Percentiles rank a stretch among this genome's conserved stretches.
These are phyloP conservation scores for Balearica regulorum DNA, from an alignment of 2,797 vertebrate genomes.

Conservation along the genomic window DNA sequence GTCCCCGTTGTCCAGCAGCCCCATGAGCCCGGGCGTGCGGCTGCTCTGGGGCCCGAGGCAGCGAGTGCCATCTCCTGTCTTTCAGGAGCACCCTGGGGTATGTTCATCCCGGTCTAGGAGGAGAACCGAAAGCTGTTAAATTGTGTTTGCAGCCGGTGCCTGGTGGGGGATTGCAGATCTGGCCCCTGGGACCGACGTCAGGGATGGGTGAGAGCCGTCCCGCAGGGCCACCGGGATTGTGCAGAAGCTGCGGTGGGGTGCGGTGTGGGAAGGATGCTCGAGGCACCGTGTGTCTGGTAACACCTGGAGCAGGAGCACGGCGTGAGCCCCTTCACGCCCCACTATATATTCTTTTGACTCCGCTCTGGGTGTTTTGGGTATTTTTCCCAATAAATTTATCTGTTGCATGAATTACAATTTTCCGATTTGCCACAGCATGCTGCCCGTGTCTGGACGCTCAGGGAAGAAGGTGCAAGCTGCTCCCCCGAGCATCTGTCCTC, in stretches of 20 bases:
- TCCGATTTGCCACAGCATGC: neutral
- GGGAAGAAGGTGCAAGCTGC: neutral
- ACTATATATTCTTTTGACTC: neutral
- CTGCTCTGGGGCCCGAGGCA: neutral
- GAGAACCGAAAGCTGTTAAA: neutral
- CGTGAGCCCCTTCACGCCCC: accelerated
- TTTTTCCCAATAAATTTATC: neutral
- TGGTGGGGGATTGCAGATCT: neutral
- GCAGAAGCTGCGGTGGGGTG: accelerated
- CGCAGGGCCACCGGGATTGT: neutral
- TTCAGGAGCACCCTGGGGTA: neutral
- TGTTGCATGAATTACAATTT: accelerated
- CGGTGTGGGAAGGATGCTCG: neutral
- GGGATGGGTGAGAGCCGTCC: neutral
- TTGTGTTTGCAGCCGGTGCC: neutral
- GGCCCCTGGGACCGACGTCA: neutral
- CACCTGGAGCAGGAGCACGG: accelerated
- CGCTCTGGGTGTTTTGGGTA: neutral
- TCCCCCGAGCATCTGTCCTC: neutral
- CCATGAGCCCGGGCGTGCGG: accelerated
- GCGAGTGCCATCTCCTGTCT: neutral
- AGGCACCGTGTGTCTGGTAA: accelerated
- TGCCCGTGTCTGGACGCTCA: neutral
- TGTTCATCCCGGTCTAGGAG: accelerated
- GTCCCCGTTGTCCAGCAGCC: neutral